Evolutionary conservation across 1,140 invertebrate genomes (phyloP), one percentile per base, ranked within the genome.

Genomic region (Caerostris extrusa): DNA sequence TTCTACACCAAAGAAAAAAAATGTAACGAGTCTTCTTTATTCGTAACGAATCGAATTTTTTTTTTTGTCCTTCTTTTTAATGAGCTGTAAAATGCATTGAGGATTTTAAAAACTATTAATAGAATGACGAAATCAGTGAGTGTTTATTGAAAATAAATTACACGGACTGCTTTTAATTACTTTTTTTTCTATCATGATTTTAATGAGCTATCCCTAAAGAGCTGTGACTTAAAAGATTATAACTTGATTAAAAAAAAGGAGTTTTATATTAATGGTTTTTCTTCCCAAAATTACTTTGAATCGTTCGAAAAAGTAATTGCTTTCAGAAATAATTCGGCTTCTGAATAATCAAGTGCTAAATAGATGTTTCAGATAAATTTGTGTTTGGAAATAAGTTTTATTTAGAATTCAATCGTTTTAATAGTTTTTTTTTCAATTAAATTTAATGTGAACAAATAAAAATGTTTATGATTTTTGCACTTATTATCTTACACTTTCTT

Each of bases 141-240:
- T 50, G 53, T 77, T 77, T 77, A 77, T 77, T 77, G 34, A 77
- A 77, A 77, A 77, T 77, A 77, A 77, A 50, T 77, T 53, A 77
- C 10, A 34, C 71, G 7, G 4, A 12, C 7, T 50, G 34, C 34
- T 77, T 77, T 77, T 77, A 77, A 77, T 77, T 77, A n/a, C n/a
- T 10, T 77, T 77, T 77, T 69, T 69, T 77, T 77, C 19, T 14
- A 12, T 77, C 34, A 50, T 14, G 34, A 53, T 77, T 53, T 77
- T 50, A 77, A 77, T 77, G 71, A 12, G 34, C 53, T 67, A 8
- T 53, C 71, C 10, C 71, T 50, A 77, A 77, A 77, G 34, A 77
- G 34, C 10, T 77, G 50, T 53, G 34, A 34, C 34, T 77, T 53
- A 50, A 50, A 71, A 77, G 71, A 77, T 77, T 77, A 77, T 3